Evolutionary conservation across 2,888 invertebrate species (phyloP).

Genomic region (Prenolepis imparis): DNA sequence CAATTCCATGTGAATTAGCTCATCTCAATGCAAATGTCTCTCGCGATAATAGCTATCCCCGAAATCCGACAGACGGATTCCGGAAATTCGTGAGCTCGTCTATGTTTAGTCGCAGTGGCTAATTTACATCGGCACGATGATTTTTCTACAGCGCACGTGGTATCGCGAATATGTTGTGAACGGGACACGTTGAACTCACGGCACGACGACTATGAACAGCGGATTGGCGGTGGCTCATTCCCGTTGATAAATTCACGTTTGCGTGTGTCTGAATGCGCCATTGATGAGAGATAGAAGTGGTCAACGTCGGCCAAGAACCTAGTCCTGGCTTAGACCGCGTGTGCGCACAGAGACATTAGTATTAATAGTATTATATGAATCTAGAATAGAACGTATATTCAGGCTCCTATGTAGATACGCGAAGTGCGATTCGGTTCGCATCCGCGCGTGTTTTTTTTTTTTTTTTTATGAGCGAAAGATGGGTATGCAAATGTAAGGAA

Average conservation of each 20-base stretch:
- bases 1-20: not conserved
- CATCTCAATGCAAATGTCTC: not conserved
- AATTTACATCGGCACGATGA: constrained; percentile 55
- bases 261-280: constrained; percentile 84
- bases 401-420: constrained; percentile 74
- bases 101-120: constrained; percentile 43
- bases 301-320: constrained; percentile 78
- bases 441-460: constrained; percentile 60
- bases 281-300: constrained; percentile 82
- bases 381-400: constrained; percentile 83
- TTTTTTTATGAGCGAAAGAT: constrained; percentile 69
- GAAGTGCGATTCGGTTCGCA: constrained; percentile 73
- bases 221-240: constrained; percentile 59
- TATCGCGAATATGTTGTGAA: constrained; percentile 18
- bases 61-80: not conserved
- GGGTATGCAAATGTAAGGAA: constrained; percentile 61
- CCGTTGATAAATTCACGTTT: constrained; percentile 84
- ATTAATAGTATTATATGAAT: constrained; percentile 86
- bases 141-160: constrained; percentile 13
- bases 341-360: constrained; percentile 78
- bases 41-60: not conserved
- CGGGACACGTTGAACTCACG: constrained; percentile 41
- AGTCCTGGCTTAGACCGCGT: constrained; percentile 77
- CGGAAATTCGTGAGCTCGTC: constrained; percentile 12
- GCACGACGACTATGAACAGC: constrained; percentile 21